Percentiles rank a stretch among this genome's conserved stretches.
phyloP scores from a whole-genome alignment of 2,888 invertebrate species.

The Sclerodermus sp. region DNA sequence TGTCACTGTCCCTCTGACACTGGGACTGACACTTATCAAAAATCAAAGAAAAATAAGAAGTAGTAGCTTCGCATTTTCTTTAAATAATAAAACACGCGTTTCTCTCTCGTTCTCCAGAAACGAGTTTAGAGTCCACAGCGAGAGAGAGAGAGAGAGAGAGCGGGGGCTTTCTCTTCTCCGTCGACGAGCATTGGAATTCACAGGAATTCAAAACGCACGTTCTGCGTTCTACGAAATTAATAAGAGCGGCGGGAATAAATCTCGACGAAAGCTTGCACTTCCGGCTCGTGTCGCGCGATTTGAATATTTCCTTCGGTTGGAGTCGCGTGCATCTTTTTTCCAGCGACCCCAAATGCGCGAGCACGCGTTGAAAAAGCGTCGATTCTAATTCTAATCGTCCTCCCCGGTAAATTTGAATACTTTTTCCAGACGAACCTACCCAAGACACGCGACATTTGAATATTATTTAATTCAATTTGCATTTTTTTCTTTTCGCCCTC shows the following conservation, averaged over 20 bases:
- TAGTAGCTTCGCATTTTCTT: too few relatives aligned
- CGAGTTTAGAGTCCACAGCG: too few relatives aligned
- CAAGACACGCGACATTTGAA: conserved; percentile 29
- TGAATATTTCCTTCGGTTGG: conserved; percentile 34
- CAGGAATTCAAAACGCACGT: conserved; percentile 22
- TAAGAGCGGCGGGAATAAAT: background rate
- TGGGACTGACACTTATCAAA: too few relatives aligned
- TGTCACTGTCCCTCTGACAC: too few relatives aligned
- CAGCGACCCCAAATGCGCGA: conserved; percentile 31
- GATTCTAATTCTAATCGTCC: conserved; percentile 50
- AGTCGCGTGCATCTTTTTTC: too few relatives aligned
- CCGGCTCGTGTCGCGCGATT: conserved; percentile 43
- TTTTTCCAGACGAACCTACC: conserved; percentile 1
- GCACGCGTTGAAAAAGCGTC: conserved; percentile 43
- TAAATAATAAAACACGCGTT: too few relatives aligned
- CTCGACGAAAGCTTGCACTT: conserved; percentile 22
- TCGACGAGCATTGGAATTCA: conserved; percentile 16
- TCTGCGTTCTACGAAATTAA: conserved; percentile 7
- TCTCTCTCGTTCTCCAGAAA: too few relatives aligned
- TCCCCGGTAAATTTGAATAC: conserved; percentile 18
- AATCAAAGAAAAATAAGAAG: too few relatives aligned
- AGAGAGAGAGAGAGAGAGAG: too few relatives aligned
- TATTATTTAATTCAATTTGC: too few relatives aligned
- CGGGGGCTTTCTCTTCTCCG: conserved; percentile 28
- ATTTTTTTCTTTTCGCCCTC: conserved; percentile 11